A percentile compares a stretch with the other conserved stretches of the same genome.
Conservation (phyloP, 2,888 invertebrate species). For the Nephrotoma flavescens region DNA sequence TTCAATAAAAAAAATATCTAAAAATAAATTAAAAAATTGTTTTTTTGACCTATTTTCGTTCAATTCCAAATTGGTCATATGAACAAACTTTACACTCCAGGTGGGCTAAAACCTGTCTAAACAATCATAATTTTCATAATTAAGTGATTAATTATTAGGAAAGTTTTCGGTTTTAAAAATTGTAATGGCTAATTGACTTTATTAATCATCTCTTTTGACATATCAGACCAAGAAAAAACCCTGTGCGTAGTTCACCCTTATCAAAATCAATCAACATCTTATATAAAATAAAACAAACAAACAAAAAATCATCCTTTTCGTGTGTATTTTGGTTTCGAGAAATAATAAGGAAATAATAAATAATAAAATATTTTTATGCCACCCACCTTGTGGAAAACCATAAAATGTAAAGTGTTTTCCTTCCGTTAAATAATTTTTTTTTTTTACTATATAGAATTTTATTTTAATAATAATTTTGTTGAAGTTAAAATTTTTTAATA, state of each 20-base stretch:
- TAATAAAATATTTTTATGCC: neutral
- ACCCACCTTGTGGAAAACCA: neutral
- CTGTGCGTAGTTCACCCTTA: neutral
- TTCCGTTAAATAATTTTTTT: neutral
- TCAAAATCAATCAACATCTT: neutral
- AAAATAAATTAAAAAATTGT: too few species aligned
- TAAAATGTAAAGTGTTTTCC: neutral
- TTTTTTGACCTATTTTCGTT: too few species aligned
- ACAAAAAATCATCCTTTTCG: neutral
- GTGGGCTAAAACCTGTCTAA: neutral
- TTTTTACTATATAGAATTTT: neutral
- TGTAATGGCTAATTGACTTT: neutral
- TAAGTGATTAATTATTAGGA: neutral
- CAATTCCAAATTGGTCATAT: neutral
- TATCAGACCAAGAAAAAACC: neutral
- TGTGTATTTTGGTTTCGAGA: neutral
- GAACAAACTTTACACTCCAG: neutral
- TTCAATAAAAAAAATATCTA: too few species aligned
- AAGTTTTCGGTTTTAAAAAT: neutral
- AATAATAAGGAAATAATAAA: neutral
- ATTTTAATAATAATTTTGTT: too few species aligned
- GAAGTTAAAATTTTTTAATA: neutral
- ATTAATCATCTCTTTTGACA: neutral
- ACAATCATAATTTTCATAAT: neutral
- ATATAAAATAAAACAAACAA: neutral